Evolutionary conservation across 1,140 invertebrate species (phyloP).

Genomic region (Platorchestia sp.): DNA sequence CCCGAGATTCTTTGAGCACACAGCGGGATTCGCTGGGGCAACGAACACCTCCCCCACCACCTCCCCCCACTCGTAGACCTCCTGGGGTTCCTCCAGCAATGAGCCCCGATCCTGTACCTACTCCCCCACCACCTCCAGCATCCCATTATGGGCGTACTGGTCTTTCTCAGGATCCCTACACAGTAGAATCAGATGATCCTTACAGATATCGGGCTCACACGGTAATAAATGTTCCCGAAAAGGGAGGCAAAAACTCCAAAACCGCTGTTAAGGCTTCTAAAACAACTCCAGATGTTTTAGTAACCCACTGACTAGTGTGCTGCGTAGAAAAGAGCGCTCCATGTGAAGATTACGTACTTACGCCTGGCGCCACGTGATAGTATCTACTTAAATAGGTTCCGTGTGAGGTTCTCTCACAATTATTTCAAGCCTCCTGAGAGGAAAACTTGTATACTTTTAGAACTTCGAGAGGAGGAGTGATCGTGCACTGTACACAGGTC

Average conservation of each 20-base stretch:
- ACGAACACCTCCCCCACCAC: conserved; percentile 64
- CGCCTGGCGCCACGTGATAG: not conserved
- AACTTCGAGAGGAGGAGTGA: not conserved
- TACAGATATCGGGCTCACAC: conserved; percentile 71
- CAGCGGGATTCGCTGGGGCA: conserved; percentile 66
- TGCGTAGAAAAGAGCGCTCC: not conserved
- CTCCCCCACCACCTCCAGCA: conserved; percentile 68
- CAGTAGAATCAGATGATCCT: conserved; percentile 64
- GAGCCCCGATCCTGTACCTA: conserved; percentile 61
- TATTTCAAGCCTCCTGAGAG: not conserved
- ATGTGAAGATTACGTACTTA: not conserved
- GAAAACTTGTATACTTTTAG: not conserved
- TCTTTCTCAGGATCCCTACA: conserved; percentile 57
- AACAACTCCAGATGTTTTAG: conserved; percentile 89
- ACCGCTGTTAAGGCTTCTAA: conserved; percentile 76
- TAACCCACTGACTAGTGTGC: conserved; percentile 79
- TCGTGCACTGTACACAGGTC: not conserved
- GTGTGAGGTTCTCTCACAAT: not conserved
- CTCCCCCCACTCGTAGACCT: conserved; percentile 65
- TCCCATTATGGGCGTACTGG: conserved; percentile 64
- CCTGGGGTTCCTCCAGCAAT: conserved; percentile 62
- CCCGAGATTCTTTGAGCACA: conserved; percentile 82
- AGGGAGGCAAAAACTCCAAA: conserved; percentile 68
- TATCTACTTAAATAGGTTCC: not conserved
- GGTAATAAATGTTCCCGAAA: conserved; percentile 79